Evolutionary conservation across 1,140 invertebrate species (phyloP), one percentile per base, ranked within the genome.

Genomic region (Myzus persicae): DNA sequence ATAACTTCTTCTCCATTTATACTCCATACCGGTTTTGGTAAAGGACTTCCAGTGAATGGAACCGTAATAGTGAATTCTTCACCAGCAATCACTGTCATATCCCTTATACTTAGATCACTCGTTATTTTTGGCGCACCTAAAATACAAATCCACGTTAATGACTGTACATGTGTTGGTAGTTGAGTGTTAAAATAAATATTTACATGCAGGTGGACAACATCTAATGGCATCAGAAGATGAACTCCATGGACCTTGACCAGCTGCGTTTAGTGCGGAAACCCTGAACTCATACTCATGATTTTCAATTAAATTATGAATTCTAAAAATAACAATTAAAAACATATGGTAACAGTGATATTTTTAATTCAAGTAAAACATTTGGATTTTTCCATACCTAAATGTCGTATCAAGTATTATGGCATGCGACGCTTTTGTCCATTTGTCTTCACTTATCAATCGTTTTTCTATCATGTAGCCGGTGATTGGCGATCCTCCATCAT

Each of bases 241-340:
- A 94, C 98, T 99, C 96, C 97, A 99, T 24, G 97, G 97, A 67
- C 99, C 98, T 95, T 98, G 98, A 1, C 98, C 99, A 48, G 98
- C 99, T 67, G 98, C 98, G 95, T 99, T 99, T n/a, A 99, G 96
- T 44, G 99, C 99, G 14, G 98, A 97, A 1, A 99, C 99, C 93
- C 99, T 96, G 96, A 99, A 99, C 95, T 99, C 99, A 94, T 99
- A 99, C 95, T 99, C 98, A 93, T 98, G 98, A 95, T 99, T 99
- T 95, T 99, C 98, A 93, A 98, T 98, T 31, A 99, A 95, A 94
- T 98, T 98, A 87, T 97, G 97, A 26, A 99, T 98, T 94, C 97
- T 96, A 94, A 94, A 93, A 54, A 88, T 84, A 24, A 42, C 46
- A 20, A 44, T 46, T n/a, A 36, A n/a, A 5, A 76, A n/a, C 31